Percentiles rank a stretch among this genome's conserved stretches.
These are phyloP conservation scores for Sisor rabdophorus DNA, from an alignment of 2,113 vertebrate genomes.

Conservation along the genomic window DNA sequence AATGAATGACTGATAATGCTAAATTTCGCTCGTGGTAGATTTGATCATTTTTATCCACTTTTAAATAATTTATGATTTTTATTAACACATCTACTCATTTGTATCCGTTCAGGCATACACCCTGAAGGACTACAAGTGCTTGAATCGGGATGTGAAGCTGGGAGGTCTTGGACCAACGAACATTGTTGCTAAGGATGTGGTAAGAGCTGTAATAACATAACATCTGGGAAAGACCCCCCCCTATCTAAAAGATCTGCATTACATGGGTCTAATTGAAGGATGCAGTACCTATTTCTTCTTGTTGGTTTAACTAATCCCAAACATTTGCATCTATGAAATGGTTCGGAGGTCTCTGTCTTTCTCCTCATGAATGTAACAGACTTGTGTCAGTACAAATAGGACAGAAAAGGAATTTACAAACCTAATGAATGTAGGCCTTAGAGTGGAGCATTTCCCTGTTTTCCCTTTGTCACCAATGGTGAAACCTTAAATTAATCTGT, in stretches of 20 bases:
- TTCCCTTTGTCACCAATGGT: constrained; percentile 36
- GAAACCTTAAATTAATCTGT: constrained; percentile 28
- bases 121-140: constrained; percentile 64
- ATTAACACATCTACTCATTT: not conserved
- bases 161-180: constrained; percentile 81
- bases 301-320: constrained; percentile 47
- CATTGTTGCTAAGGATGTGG: constrained; percentile 71
- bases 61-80: not conserved
- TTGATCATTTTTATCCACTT: too few species aligned
- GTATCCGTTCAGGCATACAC: constrained; percentile 57
- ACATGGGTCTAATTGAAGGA: constrained; percentile 23
- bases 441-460: constrained; percentile 32
- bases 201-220: constrained; percentile 61
- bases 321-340: constrained; percentile 37
- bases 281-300: constrained; percentile 33
- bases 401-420: constrained; percentile 57
- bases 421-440: constrained; percentile 52
- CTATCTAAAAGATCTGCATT: not conserved
- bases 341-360: constrained; percentile 36
- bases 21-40: not conserved
- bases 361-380: constrained; percentile 43
- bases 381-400: constrained; percentile 42
- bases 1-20: not conserved
- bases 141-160: constrained; percentile 69
- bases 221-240: not conserved